A percentile compares a stretch with the other conserved stretches of the same genome.
Evolutionary conservation across 2,888 invertebrate species (phyloP).

Genomic region (Amphipyra berbera): DNA sequence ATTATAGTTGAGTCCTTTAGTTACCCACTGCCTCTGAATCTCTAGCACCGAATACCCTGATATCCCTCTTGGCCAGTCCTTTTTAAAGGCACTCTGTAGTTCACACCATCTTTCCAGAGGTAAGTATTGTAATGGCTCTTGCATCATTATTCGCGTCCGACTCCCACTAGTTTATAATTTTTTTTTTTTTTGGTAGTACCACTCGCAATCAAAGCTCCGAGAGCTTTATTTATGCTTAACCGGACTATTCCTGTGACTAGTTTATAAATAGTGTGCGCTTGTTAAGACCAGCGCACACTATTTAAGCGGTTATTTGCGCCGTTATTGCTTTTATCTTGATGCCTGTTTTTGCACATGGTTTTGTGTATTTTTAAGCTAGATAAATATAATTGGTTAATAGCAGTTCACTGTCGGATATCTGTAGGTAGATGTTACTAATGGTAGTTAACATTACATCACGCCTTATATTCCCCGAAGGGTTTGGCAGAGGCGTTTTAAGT

Average conservation of each 20-base stretch:
- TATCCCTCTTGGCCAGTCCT: slow-evolving; percentile 72
- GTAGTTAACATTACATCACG: too few relatives aligned
- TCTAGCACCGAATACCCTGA: slow-evolving; percentile 75
- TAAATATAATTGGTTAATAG: neutral
- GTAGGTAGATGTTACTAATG: too few relatives aligned
- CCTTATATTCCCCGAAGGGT: too few relatives aligned
- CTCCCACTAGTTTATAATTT: neutral
- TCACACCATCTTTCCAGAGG: slow-evolving; percentile 65
- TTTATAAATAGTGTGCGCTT: slow-evolving; percentile 31
- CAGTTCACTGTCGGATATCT: too few relatives aligned
- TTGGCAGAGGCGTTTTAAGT: too few relatives aligned
- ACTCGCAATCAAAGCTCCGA: too few relatives aligned
- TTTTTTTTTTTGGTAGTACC: too few relatives aligned
- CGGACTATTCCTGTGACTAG: too few relatives aligned
- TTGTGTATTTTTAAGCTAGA: neutral
- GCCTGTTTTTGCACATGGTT: slow-evolving; percentile 1
- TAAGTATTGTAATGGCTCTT: slow-evolving; percentile 58
- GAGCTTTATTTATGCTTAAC: too few relatives aligned
- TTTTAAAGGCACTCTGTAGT: slow-evolving; percentile 61
- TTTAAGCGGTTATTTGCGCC: slow-evolving; percentile 26
- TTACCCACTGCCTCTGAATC: slow-evolving; percentile 72
- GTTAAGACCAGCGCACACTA: too few relatives aligned
- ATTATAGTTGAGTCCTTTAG: slow-evolving; percentile 63
- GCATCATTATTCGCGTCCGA: slow-evolving; percentile 33
- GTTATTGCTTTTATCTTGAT: slow-evolving; percentile 9